Evolutionary conservation across 2,113 vertebrate species (phyloP).

Genomic region (Typhlomys cinereus): DNA sequence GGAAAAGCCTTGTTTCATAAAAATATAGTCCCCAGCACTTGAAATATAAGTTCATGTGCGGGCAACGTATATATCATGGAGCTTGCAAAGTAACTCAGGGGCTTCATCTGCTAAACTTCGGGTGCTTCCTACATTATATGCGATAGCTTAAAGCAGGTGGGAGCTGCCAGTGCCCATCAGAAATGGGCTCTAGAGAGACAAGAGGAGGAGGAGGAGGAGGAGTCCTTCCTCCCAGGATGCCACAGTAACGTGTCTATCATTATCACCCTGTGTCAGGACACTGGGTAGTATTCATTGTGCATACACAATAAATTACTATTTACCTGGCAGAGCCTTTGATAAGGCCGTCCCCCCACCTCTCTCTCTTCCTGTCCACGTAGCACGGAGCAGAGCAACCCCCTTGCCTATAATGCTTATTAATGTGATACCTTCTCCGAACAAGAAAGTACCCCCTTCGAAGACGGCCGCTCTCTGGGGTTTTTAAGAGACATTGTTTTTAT

Average conservation of each 20-base stretch:
- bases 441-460: slow-evolving; percentile 89
- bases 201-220: slow-evolving; percentile 84
- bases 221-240: slow-evolving; percentile 87
- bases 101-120: slow-evolving; percentile 91
- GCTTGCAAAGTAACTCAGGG: slow-evolving; percentile 84
- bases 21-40: slow-evolving; percentile 80
- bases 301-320: slow-evolving; percentile 95
- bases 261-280: slow-evolving; percentile 91
- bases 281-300: slow-evolving; percentile 91
- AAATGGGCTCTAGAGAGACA: slow-evolving; percentile 88
- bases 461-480: slow-evolving; percentile 90
- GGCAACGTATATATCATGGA: slow-evolving; percentile 78
- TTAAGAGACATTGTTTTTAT: slow-evolving; percentile 93
- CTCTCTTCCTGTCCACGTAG: slow-evolving; percentile 83
- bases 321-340: slow-evolving; percentile 93
- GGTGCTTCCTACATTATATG: slow-evolving; percentile 90
- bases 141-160: slow-evolving; percentile 92
- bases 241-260: slow-evolving; percentile 92
- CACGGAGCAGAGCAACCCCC: slow-evolving; percentile 82
- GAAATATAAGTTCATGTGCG: slow-evolving; percentile 82
- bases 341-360: slow-evolving; percentile 88
- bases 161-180: slow-evolving; percentile 90
- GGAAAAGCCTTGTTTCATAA: slow-evolving; percentile 85
- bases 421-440: slow-evolving; percentile 91
- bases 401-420: slow-evolving; percentile 91